Conservation (phyloP, 2,113 vertebrate genomes). For the Saccopteryx leptura region DNA sequence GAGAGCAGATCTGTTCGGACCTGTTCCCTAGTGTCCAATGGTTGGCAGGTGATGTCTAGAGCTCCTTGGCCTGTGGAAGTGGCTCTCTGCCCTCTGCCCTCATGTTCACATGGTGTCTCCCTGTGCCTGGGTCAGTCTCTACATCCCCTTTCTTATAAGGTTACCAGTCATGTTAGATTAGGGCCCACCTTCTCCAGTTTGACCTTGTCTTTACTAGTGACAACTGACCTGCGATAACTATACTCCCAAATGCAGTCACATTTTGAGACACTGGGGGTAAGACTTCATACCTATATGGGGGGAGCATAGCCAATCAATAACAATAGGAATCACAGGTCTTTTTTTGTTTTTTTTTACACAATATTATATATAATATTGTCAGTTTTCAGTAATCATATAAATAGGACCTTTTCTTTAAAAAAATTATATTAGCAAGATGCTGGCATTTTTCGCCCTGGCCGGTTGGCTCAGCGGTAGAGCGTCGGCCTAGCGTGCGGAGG, state of each 20-base stretch:
- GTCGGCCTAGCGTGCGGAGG: too few species aligned
- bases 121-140: background rate
- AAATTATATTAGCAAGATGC: background rate
- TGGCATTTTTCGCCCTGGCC: too few species aligned
- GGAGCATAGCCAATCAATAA: background rate
- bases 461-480: too few species aligned
- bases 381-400: background rate
- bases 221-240: too few species aligned
- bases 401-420: background rate
- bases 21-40: rapidly evolving
- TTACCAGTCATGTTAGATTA: background rate
- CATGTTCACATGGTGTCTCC: rapidly evolving
- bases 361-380: background rate
- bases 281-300: background rate
- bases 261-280: background rate
- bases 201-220: background rate
- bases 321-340: too few species aligned
- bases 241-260: background rate
- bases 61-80: background rate
- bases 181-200: background rate
- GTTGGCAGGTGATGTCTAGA: too few species aligned
- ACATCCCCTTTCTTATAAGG: background rate
- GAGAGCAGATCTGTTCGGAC: background rate
- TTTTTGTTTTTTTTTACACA: background rate
- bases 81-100: background rate